Evolutionary conservation across 2,113 vertebrate species (phyloP), one percentile per base, ranked within the genome.

Genomic region (Psophia crepitans): DNA sequence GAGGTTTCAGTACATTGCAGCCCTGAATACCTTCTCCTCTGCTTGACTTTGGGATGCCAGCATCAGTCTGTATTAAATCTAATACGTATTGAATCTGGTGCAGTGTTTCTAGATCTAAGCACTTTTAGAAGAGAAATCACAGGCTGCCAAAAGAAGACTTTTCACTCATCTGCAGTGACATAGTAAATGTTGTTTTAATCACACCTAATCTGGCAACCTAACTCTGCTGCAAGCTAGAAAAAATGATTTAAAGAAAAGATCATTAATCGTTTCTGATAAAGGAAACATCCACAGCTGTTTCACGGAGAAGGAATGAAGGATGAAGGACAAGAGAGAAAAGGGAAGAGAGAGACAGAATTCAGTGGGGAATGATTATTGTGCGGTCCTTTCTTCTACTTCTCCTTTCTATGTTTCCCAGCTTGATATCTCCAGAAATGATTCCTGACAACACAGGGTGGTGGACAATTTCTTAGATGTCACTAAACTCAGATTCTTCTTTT

Each of bases 121-220:
- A 77, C 65, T 95, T 87, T 73, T 89, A 93, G 89, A 74, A 84
- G 53, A 69, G 57, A 97, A 96, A 96, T 41, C 49, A 41, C 44
- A 90, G 24, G 12, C 22, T 89, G 37, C 48, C 84, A 89, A 92
- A 71, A 86, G 56, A 86, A 90, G 65, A 75, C n/a, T 91, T 93
- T 89, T 60, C 49, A 82, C 96, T 74, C 81, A 80, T 54, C 57
- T 97, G 12, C 74, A 94, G 92, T 60, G 71, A 94, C 53, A 96
- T 35, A 60, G 37, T 30, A 95, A 91, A 92, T 48, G 51, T 43
- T 90, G 48, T 56, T 91, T 96, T 96, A 90, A 86, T 95, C 6
- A 21, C 46, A 63, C 23, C 53, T 95, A 6, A 33, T 68, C 39
- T 84, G 82, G 46, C 74, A 93, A 86, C 14, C 48, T 66, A 85